Percentiles rank a stretch among this genome's conserved stretches.
phyloP scores from a whole-genome alignment of 1,140 invertebrate genomes.

The Lethrus apterus region DNA sequence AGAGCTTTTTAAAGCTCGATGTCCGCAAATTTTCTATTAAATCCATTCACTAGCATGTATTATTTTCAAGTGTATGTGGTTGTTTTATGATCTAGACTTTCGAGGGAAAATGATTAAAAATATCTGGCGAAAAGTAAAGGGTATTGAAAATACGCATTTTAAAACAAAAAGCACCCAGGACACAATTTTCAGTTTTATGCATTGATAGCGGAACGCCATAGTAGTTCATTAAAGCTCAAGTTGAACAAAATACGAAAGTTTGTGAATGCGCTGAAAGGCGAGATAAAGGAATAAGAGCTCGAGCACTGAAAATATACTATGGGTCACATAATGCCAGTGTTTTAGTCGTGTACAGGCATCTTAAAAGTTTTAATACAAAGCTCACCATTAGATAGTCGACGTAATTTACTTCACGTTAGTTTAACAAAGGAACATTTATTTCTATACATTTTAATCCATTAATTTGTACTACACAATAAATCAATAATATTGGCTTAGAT shows the following conservation, averaged over 20 bases:
- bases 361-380: conserved; percentile 11
- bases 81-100: background rate
- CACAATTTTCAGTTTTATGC: conserved; percentile 25
- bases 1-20: no score
- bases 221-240: conserved; percentile 36
- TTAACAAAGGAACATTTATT: no score
- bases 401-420: no score
- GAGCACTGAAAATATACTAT: conserved; percentile 30
- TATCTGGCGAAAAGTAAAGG: conserved; percentile 8
- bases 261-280: conserved; percentile 37
- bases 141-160: conserved; percentile 19
- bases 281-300: conserved; percentile 37
- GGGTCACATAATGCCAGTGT: conserved; percentile 35
- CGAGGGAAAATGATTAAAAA: conserved; percentile 3
- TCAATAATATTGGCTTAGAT: no score
- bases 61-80: conserved; percentile 1
- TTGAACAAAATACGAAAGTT: conserved; percentile 36
- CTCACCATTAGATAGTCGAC: conserved; percentile 5
- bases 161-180: conserved; percentile 17
- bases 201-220: conserved; percentile 22
- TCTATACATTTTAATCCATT: no score
- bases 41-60: background rate
- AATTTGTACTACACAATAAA: no score
- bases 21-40: no score
- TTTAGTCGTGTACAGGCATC: conserved; percentile 13